A percentile compares a stretch with the other conserved stretches of the same genome.
Conservation (phyloP, 2,113 vertebrate genomes). For the Onychostruthus taczanowskii region DNA sequence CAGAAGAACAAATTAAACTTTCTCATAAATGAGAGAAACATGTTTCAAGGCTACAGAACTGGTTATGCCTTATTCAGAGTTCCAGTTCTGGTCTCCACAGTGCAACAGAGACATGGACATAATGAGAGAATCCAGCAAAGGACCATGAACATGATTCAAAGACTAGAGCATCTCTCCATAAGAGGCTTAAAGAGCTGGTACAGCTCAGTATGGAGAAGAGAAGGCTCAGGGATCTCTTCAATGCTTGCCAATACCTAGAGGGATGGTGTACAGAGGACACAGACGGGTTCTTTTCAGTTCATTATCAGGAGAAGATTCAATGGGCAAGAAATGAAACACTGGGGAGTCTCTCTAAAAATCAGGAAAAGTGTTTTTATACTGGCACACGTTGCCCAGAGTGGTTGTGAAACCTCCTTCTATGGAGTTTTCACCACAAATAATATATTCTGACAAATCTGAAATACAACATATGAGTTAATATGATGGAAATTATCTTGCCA, state of each 20-base stretch:
- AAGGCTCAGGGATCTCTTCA: background rate
- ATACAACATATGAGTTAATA: background rate
- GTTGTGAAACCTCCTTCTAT: background rate
- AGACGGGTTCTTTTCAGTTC: background rate
- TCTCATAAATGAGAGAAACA: background rate
- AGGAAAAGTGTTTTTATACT: background rate
- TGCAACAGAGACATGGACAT: background rate
- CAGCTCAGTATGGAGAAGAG: background rate
- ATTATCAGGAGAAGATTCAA: background rate
- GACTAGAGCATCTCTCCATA: background rate
- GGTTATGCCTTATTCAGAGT: background rate
- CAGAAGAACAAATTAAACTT: background rate
- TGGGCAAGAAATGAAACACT: background rate
- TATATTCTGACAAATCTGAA: background rate
- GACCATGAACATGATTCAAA: background rate
- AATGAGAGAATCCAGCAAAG: background rate
- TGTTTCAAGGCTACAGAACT: background rate
- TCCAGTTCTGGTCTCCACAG: background rate
- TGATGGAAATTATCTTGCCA: background rate
- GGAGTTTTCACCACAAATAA: background rate
- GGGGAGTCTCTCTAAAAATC: background rate
- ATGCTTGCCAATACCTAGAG: background rate
- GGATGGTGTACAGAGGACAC: background rate
- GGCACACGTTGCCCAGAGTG: background rate
- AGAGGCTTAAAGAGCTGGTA: background rate